These are phyloP conservation scores for Choloepus hoffmanni DNA, from an alignment of 2,113 vertebrate species.

Conservation along the genomic window DNA sequence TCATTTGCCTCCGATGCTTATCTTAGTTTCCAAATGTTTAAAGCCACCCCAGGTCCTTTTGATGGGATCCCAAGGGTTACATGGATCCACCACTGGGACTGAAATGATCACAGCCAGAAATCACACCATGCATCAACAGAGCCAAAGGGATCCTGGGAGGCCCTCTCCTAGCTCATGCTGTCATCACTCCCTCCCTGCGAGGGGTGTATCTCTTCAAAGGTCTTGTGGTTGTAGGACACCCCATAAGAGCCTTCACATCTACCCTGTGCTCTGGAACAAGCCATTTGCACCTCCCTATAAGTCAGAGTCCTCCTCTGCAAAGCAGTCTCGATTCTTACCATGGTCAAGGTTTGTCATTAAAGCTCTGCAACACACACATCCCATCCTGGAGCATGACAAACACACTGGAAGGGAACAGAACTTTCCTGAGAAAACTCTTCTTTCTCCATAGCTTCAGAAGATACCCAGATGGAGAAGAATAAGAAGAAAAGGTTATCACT, in stretches of 20 bases:
- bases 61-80: background rate
- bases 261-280: background rate
- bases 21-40: background rate
- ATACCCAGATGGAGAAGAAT: background rate
- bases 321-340: too few species aligned
- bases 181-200: background rate
- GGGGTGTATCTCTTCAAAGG: background rate
- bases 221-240: background rate
- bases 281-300: background rate
- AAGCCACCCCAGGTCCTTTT: background rate
- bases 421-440: background rate
- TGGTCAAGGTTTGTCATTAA: background rate
- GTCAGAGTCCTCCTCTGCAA: too few species aligned
- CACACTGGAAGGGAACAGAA: background rate
- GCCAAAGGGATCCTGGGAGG: too few species aligned
- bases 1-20: background rate
- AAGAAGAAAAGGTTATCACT: background rate
- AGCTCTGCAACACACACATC: background rate
- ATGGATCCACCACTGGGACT: background rate
- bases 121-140: background rate
- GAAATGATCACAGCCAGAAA: background rate
- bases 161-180: background rate
- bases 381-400: background rate
- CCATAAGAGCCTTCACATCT: background rate
- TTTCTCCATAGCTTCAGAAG: background rate